A percentile compares a stretch with the other conserved stretches of the same genome.
These are phyloP conservation scores for Holothuria leucospilota DNA, from an alignment of 53 echinoderm and acorn worm genomes.

Conservation along the genomic window DNA sequence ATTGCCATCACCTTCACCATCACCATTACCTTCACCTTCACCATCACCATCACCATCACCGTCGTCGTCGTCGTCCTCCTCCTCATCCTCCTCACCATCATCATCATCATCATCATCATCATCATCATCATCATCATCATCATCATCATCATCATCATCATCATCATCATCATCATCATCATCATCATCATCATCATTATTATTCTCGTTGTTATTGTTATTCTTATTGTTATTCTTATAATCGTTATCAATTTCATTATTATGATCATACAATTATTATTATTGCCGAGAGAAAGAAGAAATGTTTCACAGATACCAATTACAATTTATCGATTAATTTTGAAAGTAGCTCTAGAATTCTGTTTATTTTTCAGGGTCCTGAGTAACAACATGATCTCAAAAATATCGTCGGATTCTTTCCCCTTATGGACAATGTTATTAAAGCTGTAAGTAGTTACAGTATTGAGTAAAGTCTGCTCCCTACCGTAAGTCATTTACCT, in stretches of 20 bases:
- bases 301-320: too few species aligned
- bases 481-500: too few species aligned
- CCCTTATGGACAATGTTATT: too few species aligned
- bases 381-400: too few species aligned
- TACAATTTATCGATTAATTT: too few species aligned
- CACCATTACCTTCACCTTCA: background rate
- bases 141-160: constrained; percentile 49
- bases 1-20: background rate
- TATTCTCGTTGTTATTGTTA: too few species aligned
- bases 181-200: background rate
- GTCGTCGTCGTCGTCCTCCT: background rate
- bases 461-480: too few species aligned
- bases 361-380: too few species aligned
- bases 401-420: too few species aligned
- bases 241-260: constrained; percentile 12
- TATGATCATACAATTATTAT: background rate
- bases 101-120: constrained; percentile 28
- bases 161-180: constrained; percentile 48
- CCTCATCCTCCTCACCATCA: background rate
- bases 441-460: too few species aligned
- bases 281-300: background rate
- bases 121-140: constrained; percentile 32
- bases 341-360: too few species aligned
- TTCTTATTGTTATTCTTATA: background rate
- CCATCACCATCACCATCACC: constrained; percentile 5